Base-by-base conservation (phyloP, 1,140 invertebrate species). In the Oedothorax gibbosus region DNA sequence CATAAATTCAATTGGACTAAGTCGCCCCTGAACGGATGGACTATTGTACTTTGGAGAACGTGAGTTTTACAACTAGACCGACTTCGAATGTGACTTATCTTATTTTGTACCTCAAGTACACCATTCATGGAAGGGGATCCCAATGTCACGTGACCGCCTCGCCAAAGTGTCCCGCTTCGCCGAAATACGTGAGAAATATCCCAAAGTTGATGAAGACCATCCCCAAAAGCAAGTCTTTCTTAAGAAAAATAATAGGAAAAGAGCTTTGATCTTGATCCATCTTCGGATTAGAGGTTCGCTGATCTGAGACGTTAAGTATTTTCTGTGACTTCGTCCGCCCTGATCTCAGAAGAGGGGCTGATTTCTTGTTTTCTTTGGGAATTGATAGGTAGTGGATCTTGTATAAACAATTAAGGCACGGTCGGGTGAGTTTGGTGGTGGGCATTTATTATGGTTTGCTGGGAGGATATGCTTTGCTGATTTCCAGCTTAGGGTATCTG, bases 101-200 rank as follows among this genome's bases (percentile, higher is more conserved):
- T 35, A 35, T 35, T 35, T 5, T 35, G 35, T 35, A 35, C 35
- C 35, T 35, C 35, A 35, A 35, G 35, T 35, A 35, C 35, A 35
- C 35, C 35, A 35, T 5, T 35, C 35, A 5, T 1, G 35, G 35
- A 35, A 5, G 35, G 35, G 35, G 5, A 2, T 7, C 60, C 18
- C 10, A 7, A 62, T 15, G 18, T 49, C 72, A 75, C 72, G 72
- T 75, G 72, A 75, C 72, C 53, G 60, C 14, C 69, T 75, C 53
- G 56, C 53, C 49, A 75, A 75, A 57, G 72, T 57, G 72, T 75
- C 72, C 60, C 72, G 72, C 72, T 35, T 21, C 54, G 60, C n/a
- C 72, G 72, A 60, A 75, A 56, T 60, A 75, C 72, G 72, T 75
- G 72, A 57, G 72, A 75, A 75, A 56, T 60, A 75, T 75, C 14